phyloP scores from a whole-genome alignment of 2,113 vertebrate genomes.

The Erinaceus europaeus region DNA sequence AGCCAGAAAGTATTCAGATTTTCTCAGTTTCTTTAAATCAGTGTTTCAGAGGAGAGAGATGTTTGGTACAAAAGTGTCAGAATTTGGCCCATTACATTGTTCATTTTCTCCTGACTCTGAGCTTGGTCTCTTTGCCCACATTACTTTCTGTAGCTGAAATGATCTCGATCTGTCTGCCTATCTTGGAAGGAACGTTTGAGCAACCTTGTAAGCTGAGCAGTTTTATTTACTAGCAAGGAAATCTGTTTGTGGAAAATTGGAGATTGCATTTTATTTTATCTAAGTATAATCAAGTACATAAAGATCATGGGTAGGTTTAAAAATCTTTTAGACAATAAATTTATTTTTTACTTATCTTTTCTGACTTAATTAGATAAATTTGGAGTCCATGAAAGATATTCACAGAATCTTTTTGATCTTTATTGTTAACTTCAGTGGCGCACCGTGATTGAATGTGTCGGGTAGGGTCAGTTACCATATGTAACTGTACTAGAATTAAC shows the following conservation, averaged over 20 bases:
- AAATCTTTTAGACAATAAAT: neutral
- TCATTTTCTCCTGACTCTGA: neutral
- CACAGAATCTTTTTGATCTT: neutral
- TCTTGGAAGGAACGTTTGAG: neutral
- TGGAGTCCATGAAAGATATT: neutral
- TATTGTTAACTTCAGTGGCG: neutral
- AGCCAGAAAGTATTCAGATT: neutral
- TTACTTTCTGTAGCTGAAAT: neutral
- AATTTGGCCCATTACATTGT: neutral
- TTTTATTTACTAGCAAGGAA: neutral
- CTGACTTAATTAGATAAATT: neutral
- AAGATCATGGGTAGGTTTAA: neutral
- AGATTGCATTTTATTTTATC: neutral
- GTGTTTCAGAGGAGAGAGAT: neutral
- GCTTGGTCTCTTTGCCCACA: neutral
- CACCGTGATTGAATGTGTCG: neutral
- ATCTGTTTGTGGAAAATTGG: conserved; percentile 9
- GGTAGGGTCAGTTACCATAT: too few species aligned
- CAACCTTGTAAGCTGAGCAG: neutral
- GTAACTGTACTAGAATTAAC: too few species aligned
- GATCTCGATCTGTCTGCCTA: neutral
- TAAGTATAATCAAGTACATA: neutral
- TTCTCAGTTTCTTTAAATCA: neutral
- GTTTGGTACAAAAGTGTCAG: neutral
- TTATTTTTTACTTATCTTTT: neutral